These are phyloP conservation scores for Capitulum mitella DNA, from an alignment of 2,888 invertebrate species.

Conservation along the genomic window DNA sequence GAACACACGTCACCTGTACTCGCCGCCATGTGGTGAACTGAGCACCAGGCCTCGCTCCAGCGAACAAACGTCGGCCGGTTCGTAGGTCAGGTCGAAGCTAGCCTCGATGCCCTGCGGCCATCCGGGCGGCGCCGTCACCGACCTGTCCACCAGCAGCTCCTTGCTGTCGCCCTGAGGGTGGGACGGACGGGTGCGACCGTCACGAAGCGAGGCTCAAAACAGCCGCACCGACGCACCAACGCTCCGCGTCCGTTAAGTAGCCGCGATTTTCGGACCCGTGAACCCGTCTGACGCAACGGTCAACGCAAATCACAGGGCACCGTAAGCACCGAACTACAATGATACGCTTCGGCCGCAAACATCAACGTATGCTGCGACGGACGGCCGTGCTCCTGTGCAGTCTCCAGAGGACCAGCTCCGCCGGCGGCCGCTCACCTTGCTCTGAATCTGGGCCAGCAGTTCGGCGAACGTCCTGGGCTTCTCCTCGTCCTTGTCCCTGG, in stretches of 20 bases:
- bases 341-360: too few relatives aligned
- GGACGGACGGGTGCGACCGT: not conserved
- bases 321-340: too few relatives aligned
- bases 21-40: not conserved
- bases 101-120: conserved; percentile 7
- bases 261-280: too few relatives aligned
- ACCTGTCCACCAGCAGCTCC: not conserved
- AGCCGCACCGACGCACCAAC: too few relatives aligned
- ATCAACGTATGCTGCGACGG: too few relatives aligned
- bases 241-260: too few relatives aligned
- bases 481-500: not conserved
- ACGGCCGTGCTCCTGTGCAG: too few relatives aligned
- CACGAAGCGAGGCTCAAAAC: too few relatives aligned
- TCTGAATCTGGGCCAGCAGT: not conserved
- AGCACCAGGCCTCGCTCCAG: too few relatives aligned
- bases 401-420: too few relatives aligned
- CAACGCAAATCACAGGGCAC: too few relatives aligned
- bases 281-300: too few relatives aligned
- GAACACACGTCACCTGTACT: not conserved
- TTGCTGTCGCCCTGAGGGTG: not conserved
- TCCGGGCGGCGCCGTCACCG: not conserved
- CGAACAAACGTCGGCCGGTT: not conserved
- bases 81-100: conserved; percentile 8
- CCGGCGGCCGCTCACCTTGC: not conserved
- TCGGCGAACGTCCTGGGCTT: conserved; percentile 19